Percentiles rank a stretch among this genome's conserved stretches.
These are phyloP conservation scores for Enoplosus armatus DNA, from an alignment of 2,797 vertebrate genomes.

Conservation along the genomic window DNA sequence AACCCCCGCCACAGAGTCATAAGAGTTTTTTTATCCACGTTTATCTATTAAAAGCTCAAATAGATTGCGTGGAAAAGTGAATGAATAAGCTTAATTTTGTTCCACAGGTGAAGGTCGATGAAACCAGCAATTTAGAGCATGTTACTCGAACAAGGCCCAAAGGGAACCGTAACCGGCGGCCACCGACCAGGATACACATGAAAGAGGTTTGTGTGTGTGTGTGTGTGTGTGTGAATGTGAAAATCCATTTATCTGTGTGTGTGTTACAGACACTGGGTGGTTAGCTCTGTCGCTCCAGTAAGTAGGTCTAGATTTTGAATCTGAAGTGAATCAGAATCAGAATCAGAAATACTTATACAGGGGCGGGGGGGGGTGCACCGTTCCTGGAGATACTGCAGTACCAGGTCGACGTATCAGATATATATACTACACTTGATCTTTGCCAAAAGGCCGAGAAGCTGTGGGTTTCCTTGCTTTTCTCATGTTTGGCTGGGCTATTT, in stretches of 20 bases:
- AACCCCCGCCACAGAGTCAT: background rate
- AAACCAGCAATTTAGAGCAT: slow-evolving; percentile 91
- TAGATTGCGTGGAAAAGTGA: background rate
- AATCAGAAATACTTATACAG: too few species aligned
- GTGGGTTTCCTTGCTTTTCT: background rate
- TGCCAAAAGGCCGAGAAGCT: too few species aligned
- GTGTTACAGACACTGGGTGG: background rate
- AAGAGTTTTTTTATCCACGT: background rate
- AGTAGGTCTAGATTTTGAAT: background rate
- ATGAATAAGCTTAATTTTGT: slow-evolving; percentile 15
- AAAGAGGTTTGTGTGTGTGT: slow-evolving; percentile 88
- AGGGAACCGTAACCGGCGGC: slow-evolving; percentile 88
- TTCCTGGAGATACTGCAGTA: too few species aligned
- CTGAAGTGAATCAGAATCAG: too few species aligned
- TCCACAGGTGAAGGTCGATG: slow-evolving; percentile 91
- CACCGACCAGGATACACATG: slow-evolving; percentile 94
- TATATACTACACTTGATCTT: too few species aligned
- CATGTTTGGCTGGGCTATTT: background rate
- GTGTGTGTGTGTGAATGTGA: slow-evolving; percentile 19
- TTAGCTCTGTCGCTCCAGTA: background rate
- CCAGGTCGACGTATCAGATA: too few species aligned
- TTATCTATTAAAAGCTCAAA: background rate
- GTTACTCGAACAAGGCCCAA: slow-evolving; percentile 92
- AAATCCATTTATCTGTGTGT: slow-evolving; percentile 14
- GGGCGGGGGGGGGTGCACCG: too few species aligned